These are phyloP conservation scores for Drosophila santomea DNA, from an alignment of 1,140 invertebrate species.

Conservation along the genomic window DNA sequence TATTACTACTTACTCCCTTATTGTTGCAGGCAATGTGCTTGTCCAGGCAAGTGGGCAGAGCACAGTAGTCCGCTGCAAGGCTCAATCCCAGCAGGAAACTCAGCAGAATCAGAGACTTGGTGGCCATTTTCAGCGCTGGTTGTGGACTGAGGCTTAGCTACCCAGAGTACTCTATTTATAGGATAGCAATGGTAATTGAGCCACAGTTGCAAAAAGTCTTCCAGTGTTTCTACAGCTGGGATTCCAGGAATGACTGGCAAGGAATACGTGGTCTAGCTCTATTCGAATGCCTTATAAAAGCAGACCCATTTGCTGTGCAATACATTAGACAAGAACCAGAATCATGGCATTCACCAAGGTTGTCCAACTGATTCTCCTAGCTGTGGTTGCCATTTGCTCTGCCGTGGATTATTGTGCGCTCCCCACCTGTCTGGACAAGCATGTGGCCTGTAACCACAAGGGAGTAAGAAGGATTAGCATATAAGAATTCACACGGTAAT, in stretches of 20 bases:
- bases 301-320: background rate
- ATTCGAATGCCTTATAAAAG: too few species aligned
- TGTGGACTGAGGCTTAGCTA: too few species aligned
- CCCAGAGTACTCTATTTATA: too few species aligned
- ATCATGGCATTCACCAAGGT: background rate
- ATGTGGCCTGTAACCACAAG: slow-evolving; percentile 67
- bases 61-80: slow-evolving; percentile 59
- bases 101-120: too few species aligned
- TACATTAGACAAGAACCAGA: background rate
- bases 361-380: slow-evolving; percentile 11
- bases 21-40: slow-evolving; percentile 68
- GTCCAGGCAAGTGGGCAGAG: slow-evolving; percentile 59
- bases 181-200: too few species aligned
- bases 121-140: background rate
- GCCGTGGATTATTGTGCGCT: slow-evolving; percentile 60
- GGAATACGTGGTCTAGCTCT: too few species aligned
- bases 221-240: too few species aligned
- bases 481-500: background rate
- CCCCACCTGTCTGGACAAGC: slow-evolving; percentile 65
- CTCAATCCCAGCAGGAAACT: slow-evolving; percentile 2
- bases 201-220: too few species aligned
- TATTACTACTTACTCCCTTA: slow-evolving; percentile 44
- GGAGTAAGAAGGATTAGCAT: slow-evolving; percentile 28
- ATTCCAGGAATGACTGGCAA: too few species aligned
- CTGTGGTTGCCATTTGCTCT: slow-evolving; percentile 5